A percentile compares a stretch with the other conserved stretches of the same genome.
Conservation (phyloP, 2,888 invertebrate genomes). For the Tetanocera ferruginea region DNA sequence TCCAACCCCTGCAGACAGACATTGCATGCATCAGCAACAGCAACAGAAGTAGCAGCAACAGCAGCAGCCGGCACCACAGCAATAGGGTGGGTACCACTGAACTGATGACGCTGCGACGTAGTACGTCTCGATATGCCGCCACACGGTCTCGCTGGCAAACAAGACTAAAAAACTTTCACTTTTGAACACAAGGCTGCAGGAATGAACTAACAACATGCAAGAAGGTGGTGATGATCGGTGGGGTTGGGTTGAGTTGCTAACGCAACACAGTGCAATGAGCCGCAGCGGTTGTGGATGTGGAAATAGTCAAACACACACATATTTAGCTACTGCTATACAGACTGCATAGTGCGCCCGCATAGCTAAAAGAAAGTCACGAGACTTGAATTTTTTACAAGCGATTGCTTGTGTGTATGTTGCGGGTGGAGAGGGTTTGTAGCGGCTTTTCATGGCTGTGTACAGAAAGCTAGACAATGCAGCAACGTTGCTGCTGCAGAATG, state of each 20-base stretch:
- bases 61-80: slow-evolving; percentile 2
- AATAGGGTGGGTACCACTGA: slow-evolving; percentile 1
- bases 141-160: slow-evolving; percentile 21
- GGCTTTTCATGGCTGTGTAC: not conserved
- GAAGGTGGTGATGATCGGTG: not conserved
- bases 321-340: not conserved
- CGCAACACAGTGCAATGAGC: slow-evolving; percentile 32
- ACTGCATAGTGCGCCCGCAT: not conserved
- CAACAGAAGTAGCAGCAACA: not conserved
- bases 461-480: not conserved
- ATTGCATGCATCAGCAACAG: not conserved
- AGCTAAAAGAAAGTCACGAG: slow-evolving; percentile 5
- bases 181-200: slow-evolving; percentile 20
- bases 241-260: not conserved
- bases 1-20: slow-evolving; percentile 31
- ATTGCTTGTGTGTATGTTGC: not conserved
- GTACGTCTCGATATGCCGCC: slow-evolving; percentile 1
- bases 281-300: not conserved
- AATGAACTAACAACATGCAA: not conserved
- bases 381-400: not conserved
- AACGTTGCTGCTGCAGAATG: not conserved
- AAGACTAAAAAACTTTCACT: slow-evolving; percentile 44
- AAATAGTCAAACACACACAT: not conserved
- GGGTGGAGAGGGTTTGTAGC: not conserved
- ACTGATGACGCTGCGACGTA: not conserved